Evolutionary conservation across 2,888 invertebrate species (phyloP).

Genomic region (Mallateleia sp.): DNA sequence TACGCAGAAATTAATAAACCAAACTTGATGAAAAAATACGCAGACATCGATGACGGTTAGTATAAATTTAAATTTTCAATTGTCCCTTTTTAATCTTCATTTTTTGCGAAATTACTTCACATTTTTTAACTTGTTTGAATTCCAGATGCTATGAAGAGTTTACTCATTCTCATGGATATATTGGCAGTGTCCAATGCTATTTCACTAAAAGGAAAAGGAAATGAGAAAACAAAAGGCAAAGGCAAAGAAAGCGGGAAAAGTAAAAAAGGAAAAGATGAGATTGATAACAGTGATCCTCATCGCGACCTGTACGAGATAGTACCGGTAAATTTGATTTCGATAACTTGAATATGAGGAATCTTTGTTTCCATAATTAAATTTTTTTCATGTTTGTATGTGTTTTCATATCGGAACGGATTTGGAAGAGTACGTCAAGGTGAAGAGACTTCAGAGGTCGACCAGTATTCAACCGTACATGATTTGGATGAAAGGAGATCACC

Average conservation of each 20-base stretch:
- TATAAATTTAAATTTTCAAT: constrained; percentile 25
- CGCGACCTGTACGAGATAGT: constrained; percentile 27
- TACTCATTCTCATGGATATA: constrained; percentile 41
- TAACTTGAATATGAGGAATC: constrained; percentile 14
- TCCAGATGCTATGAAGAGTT: constrained; percentile 38
- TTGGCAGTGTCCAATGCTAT: constrained; percentile 41
- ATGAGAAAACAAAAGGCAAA: constrained; percentile 16
- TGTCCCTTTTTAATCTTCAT: constrained; percentile 15
- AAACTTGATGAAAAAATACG: constrained; percentile 35
- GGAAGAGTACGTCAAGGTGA: constrained; percentile 18
- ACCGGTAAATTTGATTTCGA: constrained; percentile 29
- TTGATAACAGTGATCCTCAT: constrained; percentile 38
- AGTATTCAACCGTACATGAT: constrained; percentile 56
- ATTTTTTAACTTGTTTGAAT: constrained; percentile 21
- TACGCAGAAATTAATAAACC: constrained; percentile 42
- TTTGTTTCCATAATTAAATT: constrained; percentile 11
- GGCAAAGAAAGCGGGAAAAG: constrained; percentile 10
- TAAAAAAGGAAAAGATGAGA: constrained; percentile 21
- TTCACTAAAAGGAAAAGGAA: constrained; percentile 29
- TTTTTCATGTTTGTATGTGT: constrained; percentile 4
- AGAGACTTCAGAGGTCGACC: constrained; percentile 14
- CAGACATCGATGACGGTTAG: constrained; percentile 21
- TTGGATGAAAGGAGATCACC: constrained; percentile 29
- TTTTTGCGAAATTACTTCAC: neutral
- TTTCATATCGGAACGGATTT: constrained; percentile 47